Evolutionary conservation across 1,140 invertebrate genomes (phyloP).

Genomic region (Heliconius nattereri): DNA sequence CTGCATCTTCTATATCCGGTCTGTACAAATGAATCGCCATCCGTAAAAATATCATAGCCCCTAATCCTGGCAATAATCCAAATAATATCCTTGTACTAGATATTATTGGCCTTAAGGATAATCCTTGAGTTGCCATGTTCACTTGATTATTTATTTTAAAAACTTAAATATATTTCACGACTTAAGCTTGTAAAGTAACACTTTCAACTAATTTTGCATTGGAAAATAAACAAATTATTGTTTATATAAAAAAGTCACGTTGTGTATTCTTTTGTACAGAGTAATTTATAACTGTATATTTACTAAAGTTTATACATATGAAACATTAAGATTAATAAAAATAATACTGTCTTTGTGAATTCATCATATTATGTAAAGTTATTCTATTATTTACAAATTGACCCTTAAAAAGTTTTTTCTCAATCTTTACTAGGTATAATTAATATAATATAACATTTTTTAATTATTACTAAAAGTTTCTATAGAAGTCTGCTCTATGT

Average conservation of each 20-base stretch:
- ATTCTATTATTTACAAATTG: too few relatives aligned
- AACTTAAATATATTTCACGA: not conserved
- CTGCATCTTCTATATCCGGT: conserved; percentile 85
- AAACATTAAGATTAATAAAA: not conserved
- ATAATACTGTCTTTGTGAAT: not conserved
- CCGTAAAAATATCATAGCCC: conserved; percentile 83
- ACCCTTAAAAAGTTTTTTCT: too few relatives aligned
- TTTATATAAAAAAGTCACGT: not conserved
- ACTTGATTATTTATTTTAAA: not conserved
- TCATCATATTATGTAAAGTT: not conserved
- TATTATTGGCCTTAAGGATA: conserved; percentile 55
- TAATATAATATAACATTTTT: not conserved
- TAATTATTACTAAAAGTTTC: not conserved
- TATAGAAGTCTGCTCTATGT: not conserved
- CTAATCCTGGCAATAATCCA: conserved; percentile 83
- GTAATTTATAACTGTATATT: not conserved
- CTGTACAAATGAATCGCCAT: conserved; percentile 83
- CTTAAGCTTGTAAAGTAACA: not conserved
- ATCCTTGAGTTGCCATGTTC: conserved; percentile 54
- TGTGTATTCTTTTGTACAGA: not conserved
- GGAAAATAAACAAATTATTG: not conserved
- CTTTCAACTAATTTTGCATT: not conserved
- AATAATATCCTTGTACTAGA: conserved; percentile 83
- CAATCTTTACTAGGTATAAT: not conserved
- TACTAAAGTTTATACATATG: not conserved